Evolutionary conservation across 2,888 invertebrate genomes (phyloP), one percentile per base, ranked within the genome.

Genomic region (Melanotus villosus): DNA sequence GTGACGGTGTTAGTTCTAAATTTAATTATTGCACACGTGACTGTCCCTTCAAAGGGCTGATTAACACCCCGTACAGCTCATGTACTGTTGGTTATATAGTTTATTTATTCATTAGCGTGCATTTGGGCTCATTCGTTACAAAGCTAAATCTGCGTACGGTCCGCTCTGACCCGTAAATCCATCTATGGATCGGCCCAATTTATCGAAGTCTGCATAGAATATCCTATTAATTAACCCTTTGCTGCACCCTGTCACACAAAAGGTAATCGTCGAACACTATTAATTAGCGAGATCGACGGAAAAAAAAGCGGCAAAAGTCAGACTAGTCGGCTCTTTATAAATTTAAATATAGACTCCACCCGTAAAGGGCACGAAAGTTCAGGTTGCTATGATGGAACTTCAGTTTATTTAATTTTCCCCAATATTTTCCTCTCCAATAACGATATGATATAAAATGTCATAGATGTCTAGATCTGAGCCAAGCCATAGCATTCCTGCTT

Each of bases 381-480:
- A 0, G 34, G n/a, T 10, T 32, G 10, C 14, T 38, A 10, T 10
- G 56, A 23, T 21, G 32, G 26, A 60, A 34, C 32, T 58, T 32
- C 45, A 60, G 45, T 60, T 66, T 65, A 67, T 68, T 65, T 65
- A 58, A 65, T 65, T 65, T 65, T 47, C 23, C 23, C 32, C 65
- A 58, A 65, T 65, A 65, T 65, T 65, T 65, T 65, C 38, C 65
- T 58, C 58, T 58, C 65, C 65, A 58, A 65, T 65, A 58, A 65
- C 58, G 58, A 50, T 58, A 65, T 65, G 56, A 72, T 69, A 54
- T 67, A 70, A 69, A 69, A 70, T 67, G 69, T 70, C 72, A 56
- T 64, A 63, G 69, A 72, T 70, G 72, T 72, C 66, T 66, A 64
- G 66, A 69, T 47, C 64, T 59, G 69, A 70, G 67, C 68, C 54